Evolutionary conservation across 2,113 vertebrate genomes (phyloP), one percentile per base, ranked within the genome.

Genomic region (Felis chaus): DNA sequence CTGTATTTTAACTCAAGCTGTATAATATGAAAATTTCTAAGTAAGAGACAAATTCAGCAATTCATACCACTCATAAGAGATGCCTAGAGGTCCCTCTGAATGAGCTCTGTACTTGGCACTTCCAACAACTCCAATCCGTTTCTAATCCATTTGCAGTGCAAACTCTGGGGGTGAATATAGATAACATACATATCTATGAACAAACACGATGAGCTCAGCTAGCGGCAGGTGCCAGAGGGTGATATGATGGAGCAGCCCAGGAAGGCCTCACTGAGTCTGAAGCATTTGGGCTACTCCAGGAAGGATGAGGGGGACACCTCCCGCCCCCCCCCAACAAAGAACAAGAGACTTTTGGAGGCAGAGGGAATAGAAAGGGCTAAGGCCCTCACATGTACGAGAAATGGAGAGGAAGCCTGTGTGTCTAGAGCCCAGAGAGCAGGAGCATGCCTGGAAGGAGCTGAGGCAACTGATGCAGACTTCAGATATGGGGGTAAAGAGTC

Each of bases 31-130:
- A 95, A 76, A 31, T 3, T 36, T 93, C 63, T 7, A 92, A 96
- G 81, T 94, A 89, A 63, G 84, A 86, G 86, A 87, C 83, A 97
- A 97, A 94, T 83, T 80, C 48, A 95, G 80, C 93, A 92, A 81
- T 87, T 97, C 33, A 14, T 65, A 48, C 85, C 79, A 95, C 88
- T 84, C 97, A 63, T 86, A 76, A 92, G 94, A 94, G 65, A 94
- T 78, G 57, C 91, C 48, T 95, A 76, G 87, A 71, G 94, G 96
- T 91, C 45, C n/a, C 41, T 33, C 18, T 86, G 69, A n/a, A 63
- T 83, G 41, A 93, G 80, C 61, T 84, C 50, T 84, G 55, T 48
- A 55, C 27, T 68, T 84, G 55, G 95, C 57, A 84, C 88, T 68
- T 91, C 55, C 81, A 84, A 61, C 57, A 76, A 68, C 27, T 65